A percentile compares a stretch with the other conserved stretches of the same genome.
Evolutionary conservation across 2,888 invertebrate species (phyloP).

Genomic region (Hoplodrina ambigua): DNA sequence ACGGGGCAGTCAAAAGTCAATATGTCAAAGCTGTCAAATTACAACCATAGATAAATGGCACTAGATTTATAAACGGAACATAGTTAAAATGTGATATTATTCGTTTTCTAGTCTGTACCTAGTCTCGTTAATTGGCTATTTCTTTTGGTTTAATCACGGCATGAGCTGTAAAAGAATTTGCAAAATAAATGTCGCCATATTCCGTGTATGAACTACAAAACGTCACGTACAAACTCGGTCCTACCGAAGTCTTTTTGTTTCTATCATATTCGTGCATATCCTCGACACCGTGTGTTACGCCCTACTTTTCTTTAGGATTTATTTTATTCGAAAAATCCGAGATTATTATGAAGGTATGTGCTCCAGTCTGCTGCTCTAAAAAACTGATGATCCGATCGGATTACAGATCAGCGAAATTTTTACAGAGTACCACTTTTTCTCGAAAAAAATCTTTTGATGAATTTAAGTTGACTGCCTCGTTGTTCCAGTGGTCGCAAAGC

Average conservation of each 20-base stretch:
- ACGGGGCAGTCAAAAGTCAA: too few relatives aligned
- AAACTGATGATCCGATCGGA: neutral
- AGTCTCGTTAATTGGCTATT: conserved; percentile 1
- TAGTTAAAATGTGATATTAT: too few relatives aligned
- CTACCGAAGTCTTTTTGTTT: neutral
- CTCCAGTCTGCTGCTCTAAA: too few relatives aligned
- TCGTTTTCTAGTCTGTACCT: neutral
- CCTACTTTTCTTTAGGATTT: neutral
- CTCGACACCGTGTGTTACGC: neutral
- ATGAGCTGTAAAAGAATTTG: neutral
- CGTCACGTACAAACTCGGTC: neutral
- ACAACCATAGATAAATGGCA: too few relatives aligned
- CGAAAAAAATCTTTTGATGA: too few relatives aligned
- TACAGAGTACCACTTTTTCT: too few relatives aligned
- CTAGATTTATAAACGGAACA: too few relatives aligned
- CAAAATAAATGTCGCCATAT: neutral
- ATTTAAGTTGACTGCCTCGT: too few relatives aligned
- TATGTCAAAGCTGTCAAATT: too few relatives aligned
- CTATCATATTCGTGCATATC: neutral
- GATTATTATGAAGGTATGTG: neutral
- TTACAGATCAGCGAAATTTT: too few relatives aligned
- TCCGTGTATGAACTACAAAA: neutral
- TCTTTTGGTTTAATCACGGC: neutral
- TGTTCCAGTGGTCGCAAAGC: too few relatives aligned
- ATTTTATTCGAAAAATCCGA: neutral